Evolutionary conservation across 2,888 invertebrate genomes (phyloP), one percentile per base, ranked within the genome.

Genomic region (Cynaeus angustus): DNA sequence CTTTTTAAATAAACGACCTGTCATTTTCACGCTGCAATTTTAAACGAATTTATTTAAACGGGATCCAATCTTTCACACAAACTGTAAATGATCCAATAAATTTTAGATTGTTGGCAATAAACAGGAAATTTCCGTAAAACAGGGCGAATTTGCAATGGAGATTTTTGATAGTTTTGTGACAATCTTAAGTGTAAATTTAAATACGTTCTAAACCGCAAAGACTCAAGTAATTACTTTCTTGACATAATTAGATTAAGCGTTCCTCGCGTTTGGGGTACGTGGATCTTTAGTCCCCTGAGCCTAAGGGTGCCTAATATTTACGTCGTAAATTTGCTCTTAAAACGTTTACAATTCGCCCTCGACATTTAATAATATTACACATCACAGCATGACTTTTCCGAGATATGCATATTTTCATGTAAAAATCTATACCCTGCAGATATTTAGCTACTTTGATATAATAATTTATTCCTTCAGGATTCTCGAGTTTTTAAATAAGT

Each of bases 211-310:
- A 59, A 13, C 59, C 46, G 46, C 46, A 59, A 59, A 59, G 59
- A 13, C 59, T 41, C 55, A 41, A 50, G 59, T 59, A 59, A 59
- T 59, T 59, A 59, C 45, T 59, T 46, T 46, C 45, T 59, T 59
- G 46, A 13, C 59, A 45, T 59, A 59, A 59, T 59, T 59, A 46
- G 45, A 59, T 59, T 59, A 59, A 59, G 9, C 59, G 59, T 59
- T 46, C 13, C 59, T 41, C 43, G 30, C 30, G 43, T 45, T 46
- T 59, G 43, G 59, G 45, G 59, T 46, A 45, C 59, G 59, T 59
- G 30, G 43, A 56, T 56, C 41, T 56, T 26, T 43, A 43, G 56
- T 56, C 56, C 56, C 38, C 26, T 21, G 14, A 56, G 56, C 43
- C 8, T 3, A 26, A 43, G 56, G 43, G 56, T 56, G 56, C 56